These are phyloP conservation scores for Passer domesticus DNA, from an alignment of 2,113 vertebrate genomes.

Conservation along the genomic window DNA sequence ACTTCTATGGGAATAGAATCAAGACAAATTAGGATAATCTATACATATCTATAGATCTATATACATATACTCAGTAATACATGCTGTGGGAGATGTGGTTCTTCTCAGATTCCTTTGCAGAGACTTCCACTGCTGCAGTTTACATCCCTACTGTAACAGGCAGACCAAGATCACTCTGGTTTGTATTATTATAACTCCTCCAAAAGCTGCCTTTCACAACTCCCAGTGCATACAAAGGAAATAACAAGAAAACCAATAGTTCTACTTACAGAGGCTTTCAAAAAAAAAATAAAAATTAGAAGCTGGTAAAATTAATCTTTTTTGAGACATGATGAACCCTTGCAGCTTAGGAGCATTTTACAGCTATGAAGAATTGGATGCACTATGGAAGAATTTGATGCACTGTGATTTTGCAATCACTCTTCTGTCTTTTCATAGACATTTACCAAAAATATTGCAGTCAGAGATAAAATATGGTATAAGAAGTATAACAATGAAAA, in stretches of 20 bases:
- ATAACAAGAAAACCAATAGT: background rate
- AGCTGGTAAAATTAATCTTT: background rate
- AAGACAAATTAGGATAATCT: background rate
- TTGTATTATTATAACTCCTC: background rate
- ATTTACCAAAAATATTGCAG: background rate
- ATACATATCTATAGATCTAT: background rate
- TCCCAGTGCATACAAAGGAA: background rate
- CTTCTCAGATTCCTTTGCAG: background rate
- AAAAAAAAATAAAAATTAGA: background rate
- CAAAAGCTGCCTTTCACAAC: background rate
- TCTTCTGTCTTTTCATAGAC: background rate
- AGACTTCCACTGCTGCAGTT: background rate
- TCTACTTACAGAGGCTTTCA: background rate
- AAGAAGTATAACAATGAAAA: background rate
- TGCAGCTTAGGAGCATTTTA: background rate
- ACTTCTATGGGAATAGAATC: background rate
- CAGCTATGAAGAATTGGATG: background rate
- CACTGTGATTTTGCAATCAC: background rate
- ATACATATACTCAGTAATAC: background rate
- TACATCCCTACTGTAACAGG: background rate
- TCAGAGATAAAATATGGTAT: background rate
- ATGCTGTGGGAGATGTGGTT: background rate
- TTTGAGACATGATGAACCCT: background rate
- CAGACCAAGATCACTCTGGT: background rate
- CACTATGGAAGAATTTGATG: background rate